phyloP scores from a whole-genome alignment of 2,113 vertebrate species.

The Siniperca chuatsi region DNA sequence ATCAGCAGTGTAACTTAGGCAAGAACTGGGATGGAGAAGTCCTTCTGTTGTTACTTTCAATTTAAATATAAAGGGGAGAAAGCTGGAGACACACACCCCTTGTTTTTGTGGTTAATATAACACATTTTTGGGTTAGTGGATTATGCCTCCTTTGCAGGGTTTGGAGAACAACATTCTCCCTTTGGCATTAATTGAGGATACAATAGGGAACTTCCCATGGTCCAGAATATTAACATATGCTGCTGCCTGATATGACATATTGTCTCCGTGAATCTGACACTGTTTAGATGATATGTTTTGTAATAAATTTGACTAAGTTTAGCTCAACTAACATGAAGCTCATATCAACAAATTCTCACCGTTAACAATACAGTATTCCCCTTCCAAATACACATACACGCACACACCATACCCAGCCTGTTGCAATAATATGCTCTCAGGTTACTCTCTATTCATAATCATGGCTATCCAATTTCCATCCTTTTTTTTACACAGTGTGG shows the following conservation, averaged over 20 bases:
- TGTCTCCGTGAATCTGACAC: background rate
- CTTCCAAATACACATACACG: background rate
- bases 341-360: background rate
- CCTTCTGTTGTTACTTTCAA: slow-evolving; percentile 26
- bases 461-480: slow-evolving; percentile 2
- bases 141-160: slow-evolving; percentile 9
- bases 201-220: background rate
- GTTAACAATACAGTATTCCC: background rate
- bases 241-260: background rate
- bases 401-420: background rate
- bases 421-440: background rate
- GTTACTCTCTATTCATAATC: slow-evolving; percentile 13
- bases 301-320: background rate
- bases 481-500: background rate
- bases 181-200: slow-evolving; percentile 31
- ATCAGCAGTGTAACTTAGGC: background rate
- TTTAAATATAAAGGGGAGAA: slow-evolving; percentile 24
- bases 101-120: slow-evolving; percentile 7
- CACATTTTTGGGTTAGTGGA: background rate
- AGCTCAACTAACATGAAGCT: background rate
- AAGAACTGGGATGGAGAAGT: background rate
- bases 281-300: background rate
- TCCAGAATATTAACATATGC: background rate
- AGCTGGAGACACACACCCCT: background rate
- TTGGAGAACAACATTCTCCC: slow-evolving; percentile 29